These are phyloP conservation scores for Ceuthmochares aereus DNA, from an alignment of 2,113 vertebrate species.

Conservation along the genomic window DNA sequence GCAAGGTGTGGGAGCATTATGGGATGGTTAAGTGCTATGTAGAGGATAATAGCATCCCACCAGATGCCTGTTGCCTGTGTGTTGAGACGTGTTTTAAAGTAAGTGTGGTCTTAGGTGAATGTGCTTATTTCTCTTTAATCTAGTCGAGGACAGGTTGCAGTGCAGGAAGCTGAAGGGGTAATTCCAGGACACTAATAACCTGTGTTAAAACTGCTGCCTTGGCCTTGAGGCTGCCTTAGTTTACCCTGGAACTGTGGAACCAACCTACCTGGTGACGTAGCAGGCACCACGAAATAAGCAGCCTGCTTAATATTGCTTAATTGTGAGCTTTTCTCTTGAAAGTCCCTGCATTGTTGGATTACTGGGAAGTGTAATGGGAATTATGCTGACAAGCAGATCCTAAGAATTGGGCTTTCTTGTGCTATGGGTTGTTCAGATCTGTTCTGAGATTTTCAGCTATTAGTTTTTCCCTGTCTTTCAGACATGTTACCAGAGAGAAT, in stretches of 20 bases:
- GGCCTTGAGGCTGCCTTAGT: neutral
- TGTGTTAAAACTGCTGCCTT: neutral
- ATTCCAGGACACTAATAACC: neutral
- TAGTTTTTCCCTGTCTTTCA: conserved; percentile 25
- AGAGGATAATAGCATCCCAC: neutral
- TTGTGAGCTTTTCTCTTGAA: neutral
- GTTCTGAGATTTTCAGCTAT: neutral
- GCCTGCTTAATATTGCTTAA: neutral
- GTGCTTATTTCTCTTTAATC: neutral
- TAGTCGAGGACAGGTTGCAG: neutral
- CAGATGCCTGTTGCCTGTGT: neutral
- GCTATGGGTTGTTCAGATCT: neutral
- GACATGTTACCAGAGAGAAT: neutral
- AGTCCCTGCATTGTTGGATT: neutral
- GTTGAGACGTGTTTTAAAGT: neutral
- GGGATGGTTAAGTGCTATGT: neutral
- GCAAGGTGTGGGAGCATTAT: neutral
- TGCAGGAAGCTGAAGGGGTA: neutral
- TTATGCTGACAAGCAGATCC: neutral
- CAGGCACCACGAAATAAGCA: neutral
- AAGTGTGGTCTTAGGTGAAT: neutral
- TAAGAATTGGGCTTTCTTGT: neutral
- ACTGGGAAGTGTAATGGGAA: neutral
- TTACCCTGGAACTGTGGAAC: neutral
- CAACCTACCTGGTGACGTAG: neutral